Evolutionary conservation across 1,140 invertebrate genomes (phyloP).

Genomic region (Drosophila varians): DNA sequence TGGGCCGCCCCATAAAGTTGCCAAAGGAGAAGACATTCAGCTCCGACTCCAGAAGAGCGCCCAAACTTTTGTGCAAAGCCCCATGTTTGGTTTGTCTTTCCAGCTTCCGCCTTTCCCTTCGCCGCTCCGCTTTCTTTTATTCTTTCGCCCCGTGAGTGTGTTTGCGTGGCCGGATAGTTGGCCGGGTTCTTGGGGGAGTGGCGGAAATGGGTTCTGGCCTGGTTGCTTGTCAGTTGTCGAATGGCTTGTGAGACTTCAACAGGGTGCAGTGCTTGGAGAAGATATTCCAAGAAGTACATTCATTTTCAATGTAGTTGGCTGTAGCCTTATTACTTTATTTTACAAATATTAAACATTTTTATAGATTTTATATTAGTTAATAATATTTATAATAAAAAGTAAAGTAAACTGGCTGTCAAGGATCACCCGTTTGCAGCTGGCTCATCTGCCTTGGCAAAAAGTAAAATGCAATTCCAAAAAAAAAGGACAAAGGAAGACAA

Average conservation of each 20-base stretch:
- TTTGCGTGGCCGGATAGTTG: constrained; percentile 41
- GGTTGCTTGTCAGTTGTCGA: constrained; percentile 11
- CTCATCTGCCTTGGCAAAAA: constrained; percentile 55
- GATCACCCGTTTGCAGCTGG: constrained; percentile 29
- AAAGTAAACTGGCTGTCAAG: background rate
- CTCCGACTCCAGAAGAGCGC: constrained; percentile 38
- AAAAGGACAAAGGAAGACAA: constrained; percentile 65
- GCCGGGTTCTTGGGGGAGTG: constrained; percentile 16
- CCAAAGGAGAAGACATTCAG: constrained; percentile 48
- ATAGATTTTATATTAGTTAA: too few species aligned
- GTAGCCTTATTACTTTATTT: too few species aligned
- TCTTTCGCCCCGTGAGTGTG: constrained; percentile 1
- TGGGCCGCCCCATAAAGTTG: constrained; percentile 67
- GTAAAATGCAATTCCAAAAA: constrained; percentile 60
- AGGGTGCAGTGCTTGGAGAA: constrained; percentile 14
- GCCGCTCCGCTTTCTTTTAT: constrained; percentile 45
- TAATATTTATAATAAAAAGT: background rate
- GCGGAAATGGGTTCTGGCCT: constrained; percentile 32
- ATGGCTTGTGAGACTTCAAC: constrained; percentile 20
- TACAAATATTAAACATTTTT: too few species aligned
- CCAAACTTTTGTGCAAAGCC: constrained; percentile 76
- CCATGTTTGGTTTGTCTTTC: constrained; percentile 83
- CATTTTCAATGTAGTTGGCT: too few species aligned
- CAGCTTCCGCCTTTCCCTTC: constrained; percentile 69
- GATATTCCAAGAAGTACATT: too few species aligned